Conservation (phyloP, 2,797 vertebrate species). For the Benthosema pterotum region DNA sequence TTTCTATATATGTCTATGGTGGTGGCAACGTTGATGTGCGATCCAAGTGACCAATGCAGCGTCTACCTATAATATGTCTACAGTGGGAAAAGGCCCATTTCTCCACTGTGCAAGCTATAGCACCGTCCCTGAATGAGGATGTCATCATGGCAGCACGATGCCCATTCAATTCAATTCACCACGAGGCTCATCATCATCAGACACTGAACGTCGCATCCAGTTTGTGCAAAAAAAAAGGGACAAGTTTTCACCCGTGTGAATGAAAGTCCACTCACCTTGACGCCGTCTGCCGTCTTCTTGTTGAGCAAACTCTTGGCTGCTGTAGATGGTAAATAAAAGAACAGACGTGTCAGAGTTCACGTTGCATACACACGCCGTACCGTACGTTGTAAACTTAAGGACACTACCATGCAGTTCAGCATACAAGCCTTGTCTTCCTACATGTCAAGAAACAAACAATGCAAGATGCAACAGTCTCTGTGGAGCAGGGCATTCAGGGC, state of each 20-base stretch:
- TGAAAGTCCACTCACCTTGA: slow-evolving; percentile 88
- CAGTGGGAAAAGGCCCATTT: slow-evolving; percentile 21
- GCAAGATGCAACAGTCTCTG: slow-evolving; percentile 53
- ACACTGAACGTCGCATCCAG: slow-evolving; percentile 45
- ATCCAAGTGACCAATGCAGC: no score
- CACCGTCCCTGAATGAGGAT: slow-evolving; percentile 69
- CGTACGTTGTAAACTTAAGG: slow-evolving; percentile 25
- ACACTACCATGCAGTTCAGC: slow-evolving; percentile 74
- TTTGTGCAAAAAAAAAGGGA: slow-evolving; percentile 51
- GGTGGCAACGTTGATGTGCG: no score
- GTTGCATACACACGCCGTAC: slow-evolving; percentile 8
- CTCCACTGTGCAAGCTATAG: slow-evolving; percentile 32
- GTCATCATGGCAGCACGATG: slow-evolving; percentile 47
- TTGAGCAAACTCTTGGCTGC: slow-evolving; percentile 98
- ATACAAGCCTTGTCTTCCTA: slow-evolving; percentile 51
- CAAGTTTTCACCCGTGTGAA: slow-evolving; percentile 23
- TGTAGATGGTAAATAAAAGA: slow-evolving; percentile 76
- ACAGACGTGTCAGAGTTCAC: slow-evolving; percentile 36
- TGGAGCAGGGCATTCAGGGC: slow-evolving; percentile 32
- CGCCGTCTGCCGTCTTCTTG: slow-evolving; percentile 90
- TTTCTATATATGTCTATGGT: no score
- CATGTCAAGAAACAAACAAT: slow-evolving; percentile 25
- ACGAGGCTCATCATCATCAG: slow-evolving; percentile 42
- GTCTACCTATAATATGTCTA: no score
- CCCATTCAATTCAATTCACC: slow-evolving; percentile 52